Evolutionary conservation across 2,888 invertebrate species (phyloP), one percentile per base, ranked within the genome.

Genomic region (Melieria omissa): DNA sequence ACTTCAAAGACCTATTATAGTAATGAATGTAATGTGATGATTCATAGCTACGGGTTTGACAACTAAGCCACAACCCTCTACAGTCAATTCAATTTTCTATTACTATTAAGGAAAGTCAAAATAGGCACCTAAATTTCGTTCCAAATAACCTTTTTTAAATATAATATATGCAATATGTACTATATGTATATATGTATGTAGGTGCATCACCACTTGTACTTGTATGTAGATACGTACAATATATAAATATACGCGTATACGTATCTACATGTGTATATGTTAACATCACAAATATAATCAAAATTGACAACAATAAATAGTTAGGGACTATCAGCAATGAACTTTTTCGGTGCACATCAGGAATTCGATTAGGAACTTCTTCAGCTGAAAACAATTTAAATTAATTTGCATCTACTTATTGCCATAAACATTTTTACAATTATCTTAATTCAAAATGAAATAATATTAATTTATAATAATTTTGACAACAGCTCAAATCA

Each of bases 401-500:
- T 29, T 29, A 29, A 29, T 29, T 29, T 29, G 29, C 29, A 29
- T 29, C 29, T 1, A 29, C 3, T 29, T 29, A 29, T 29, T 29
- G 29, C 29, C 29, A 29, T 29, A 1, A 3, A 29, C 29, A 29
- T 29, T 29, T 2, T 29, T 29, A 29, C 29, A 29, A 29, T 29
- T 29, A 29, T 29, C 29, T 1, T 29, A 29, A 29, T 29, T 29
- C 3, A 29, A 29, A 29, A 29, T 29, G 29, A 29, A 29, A 29
- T 29, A 29, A 29, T 29, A 29, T 29, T 29, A 29, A 29, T 29
- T 29, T 29, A 29, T 29, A 29, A 29, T 29, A 29, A 29, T 29
- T 67, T 67, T 44, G 8, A 29, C 7, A 78, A 8, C 81, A 87
- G 87, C 83, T 87, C 87, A 80, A 87, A 86, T 82, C 87, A 87